Percentiles rank a stretch among this genome's conserved stretches.
phyloP scores from a whole-genome alignment of 2,113 vertebrate genomes.

The Periophthalmodon schlosseri region DNA sequence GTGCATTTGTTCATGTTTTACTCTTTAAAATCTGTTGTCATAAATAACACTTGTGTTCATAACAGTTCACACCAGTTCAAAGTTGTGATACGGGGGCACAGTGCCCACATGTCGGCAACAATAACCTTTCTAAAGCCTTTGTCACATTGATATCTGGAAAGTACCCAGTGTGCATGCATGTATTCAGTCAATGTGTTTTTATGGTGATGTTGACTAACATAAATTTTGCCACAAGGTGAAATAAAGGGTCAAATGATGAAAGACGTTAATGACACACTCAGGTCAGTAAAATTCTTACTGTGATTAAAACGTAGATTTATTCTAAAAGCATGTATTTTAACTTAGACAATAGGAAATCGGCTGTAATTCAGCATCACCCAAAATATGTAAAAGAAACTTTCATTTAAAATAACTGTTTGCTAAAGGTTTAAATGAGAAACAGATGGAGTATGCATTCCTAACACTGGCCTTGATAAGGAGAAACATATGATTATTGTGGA shows the following conservation, averaged over 20 bases:
- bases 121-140: not conserved
- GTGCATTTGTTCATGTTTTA: conserved; percentile 23
- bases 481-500: conserved; percentile 58
- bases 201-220: not conserved
- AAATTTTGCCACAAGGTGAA: not conserved
- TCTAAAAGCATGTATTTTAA: not conserved
- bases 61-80: conserved; percentile 31
- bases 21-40: conserved; percentile 8
- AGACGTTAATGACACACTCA: not conserved
- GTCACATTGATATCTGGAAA: not conserved
- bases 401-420: conserved; percentile 36
- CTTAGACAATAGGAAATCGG: not conserved
- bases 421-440: conserved; percentile 47
- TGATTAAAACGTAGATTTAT: not conserved
- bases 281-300: not conserved
- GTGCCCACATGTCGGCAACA: not conserved
- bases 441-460: conserved; percentile 51
- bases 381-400: conserved; percentile 13
- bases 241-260: not conserved
- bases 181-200: not conserved
- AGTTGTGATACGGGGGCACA: conserved; percentile 6
- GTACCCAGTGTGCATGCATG: not conserved
- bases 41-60: conserved; percentile 30
- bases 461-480: conserved; percentile 46
- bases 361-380: not conserved